These are phyloP conservation scores for Abrostola triplasia DNA, from an alignment of 2,888 invertebrate species.

Conservation along the genomic window DNA sequence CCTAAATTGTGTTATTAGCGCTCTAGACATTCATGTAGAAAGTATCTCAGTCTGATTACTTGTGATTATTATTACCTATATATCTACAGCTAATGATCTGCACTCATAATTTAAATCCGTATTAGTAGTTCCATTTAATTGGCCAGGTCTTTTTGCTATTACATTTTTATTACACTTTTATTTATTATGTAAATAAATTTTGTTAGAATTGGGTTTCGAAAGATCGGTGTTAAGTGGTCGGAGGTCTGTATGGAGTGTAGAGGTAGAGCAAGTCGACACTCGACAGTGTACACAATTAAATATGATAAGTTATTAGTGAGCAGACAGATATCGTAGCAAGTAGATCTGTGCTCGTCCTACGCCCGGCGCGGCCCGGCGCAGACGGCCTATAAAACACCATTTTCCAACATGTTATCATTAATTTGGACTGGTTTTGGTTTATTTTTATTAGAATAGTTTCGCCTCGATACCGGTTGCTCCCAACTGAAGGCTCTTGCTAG, in stretches of 20 bases:
- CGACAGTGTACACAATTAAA: constrained; percentile 38
- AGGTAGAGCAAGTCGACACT: background rate
- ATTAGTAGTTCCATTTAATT: constrained; percentile 24
- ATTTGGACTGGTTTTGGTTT: constrained; percentile 84
- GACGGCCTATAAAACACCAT: constrained; percentile 60
- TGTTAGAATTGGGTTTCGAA: constrained; percentile 18
- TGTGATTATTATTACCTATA: constrained; percentile 6
- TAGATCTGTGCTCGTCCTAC: constrained; percentile 55
- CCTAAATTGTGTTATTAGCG: constrained; percentile 2
- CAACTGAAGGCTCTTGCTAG: constrained; percentile 78
- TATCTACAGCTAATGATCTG: background rate
- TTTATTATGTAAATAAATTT: constrained; percentile 22
- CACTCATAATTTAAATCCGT: constrained; percentile 12
- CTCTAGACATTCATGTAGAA: constrained; percentile 21
- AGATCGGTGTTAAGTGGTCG: constrained; percentile 15
- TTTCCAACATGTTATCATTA: constrained; percentile 69
- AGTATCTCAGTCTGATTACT: constrained; percentile 25
- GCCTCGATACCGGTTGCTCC: constrained; percentile 82
- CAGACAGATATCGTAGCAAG: constrained; percentile 42
- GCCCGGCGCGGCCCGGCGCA: constrained; percentile 48
- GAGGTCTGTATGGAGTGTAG: constrained; percentile 4
- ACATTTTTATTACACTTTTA: constrained; percentile 10
- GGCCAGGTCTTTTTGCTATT: constrained; percentile 8
- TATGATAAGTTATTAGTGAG: constrained; percentile 48
- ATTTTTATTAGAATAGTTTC: constrained; percentile 86